Evolutionary conservation across 2,797 vertebrate species (phyloP), one percentile per base, ranked within the genome.

Genomic region (Mico argentatus): DNA sequence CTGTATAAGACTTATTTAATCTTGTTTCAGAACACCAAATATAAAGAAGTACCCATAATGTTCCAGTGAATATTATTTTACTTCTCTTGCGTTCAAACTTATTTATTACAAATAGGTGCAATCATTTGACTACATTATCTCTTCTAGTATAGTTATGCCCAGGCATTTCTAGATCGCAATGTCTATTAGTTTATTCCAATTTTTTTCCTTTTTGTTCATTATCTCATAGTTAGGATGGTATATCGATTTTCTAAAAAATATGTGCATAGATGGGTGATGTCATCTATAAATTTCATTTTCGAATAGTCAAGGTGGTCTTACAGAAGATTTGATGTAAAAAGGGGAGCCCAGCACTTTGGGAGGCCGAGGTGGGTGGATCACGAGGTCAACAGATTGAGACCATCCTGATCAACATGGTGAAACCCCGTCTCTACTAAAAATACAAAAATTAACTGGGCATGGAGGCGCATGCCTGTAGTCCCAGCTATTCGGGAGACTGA

Each of bases 191-290:
- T 92, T 89, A 91, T 67, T 93, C 44, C 52, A 73, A 39, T 92
- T 80, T 77, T 77, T 96, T 91, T 95, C 46, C 30, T 95, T 91
- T 92, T 44, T 75, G n/a, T 81, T 96, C 50, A 90, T 81, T 89
- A 59, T 94, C 91, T 87, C 86, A 48, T 41, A 44, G 27, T n/a
- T 90, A 82, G 76, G 33, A 20, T n/a, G 73, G 33, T 86, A 80
- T 90, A 82, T 83, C 80, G 41, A 82, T 91, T 93, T 91, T 93
- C 94, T 50, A 14, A 55, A 79, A 76, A 76, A 52, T 73, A 48
- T 7, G 0, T 95, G 59, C 61, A 10, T 76, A 39, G 64, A 27
- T 70, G 27, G 39, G 15, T 93, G 88, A 73, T 85, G 57, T 72
- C 64, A 55, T 70, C 48, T 90, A 4, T 89, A 50, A 30, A 41